Percentiles rank a stretch among this genome's conserved stretches.
These are phyloP conservation scores for Oreortyx pictus DNA, from an alignment of 2,797 vertebrate species.

Conservation along the genomic window DNA sequence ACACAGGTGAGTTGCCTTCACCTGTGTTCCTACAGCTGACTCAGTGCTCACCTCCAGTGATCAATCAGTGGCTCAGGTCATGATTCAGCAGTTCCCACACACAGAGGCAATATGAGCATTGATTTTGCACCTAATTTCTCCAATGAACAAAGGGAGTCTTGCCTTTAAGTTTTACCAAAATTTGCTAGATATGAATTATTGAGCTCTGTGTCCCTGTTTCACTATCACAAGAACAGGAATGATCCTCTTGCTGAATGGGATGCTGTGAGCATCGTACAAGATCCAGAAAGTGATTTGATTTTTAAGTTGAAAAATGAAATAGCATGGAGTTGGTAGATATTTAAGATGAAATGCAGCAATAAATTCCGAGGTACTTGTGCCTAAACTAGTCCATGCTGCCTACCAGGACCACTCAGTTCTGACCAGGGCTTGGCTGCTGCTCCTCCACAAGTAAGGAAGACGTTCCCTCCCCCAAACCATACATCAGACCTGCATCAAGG, in stretches of 20 bases:
- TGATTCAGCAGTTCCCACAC: no score
- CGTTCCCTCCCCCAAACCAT: accelerated
- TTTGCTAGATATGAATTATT: background rate
- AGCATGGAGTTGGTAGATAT: background rate
- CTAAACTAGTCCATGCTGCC: background rate
- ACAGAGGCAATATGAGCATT: accelerated
- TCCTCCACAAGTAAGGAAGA: background rate
- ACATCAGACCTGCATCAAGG: background rate
- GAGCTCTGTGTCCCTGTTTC: background rate
- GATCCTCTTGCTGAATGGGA: background rate
- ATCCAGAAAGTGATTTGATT: background rate
- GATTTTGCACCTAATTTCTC: background rate
- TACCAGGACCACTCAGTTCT: background rate
- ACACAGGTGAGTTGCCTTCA: no score
- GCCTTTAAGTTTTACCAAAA: background rate
- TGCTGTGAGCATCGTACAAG: background rate
- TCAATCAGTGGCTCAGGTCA: no score
- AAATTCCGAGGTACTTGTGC: background rate
- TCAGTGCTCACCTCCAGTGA: no score
- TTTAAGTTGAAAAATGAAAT: conserved; percentile 3
- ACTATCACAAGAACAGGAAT: background rate
- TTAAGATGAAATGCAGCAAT: background rate
- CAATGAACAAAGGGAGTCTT: accelerated
- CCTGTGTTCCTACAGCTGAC: no score
- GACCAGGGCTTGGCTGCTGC: background rate